These are phyloP conservation scores for Pimephales promelas DNA, from an alignment of 2,113 vertebrate species.

Conservation along the genomic window DNA sequence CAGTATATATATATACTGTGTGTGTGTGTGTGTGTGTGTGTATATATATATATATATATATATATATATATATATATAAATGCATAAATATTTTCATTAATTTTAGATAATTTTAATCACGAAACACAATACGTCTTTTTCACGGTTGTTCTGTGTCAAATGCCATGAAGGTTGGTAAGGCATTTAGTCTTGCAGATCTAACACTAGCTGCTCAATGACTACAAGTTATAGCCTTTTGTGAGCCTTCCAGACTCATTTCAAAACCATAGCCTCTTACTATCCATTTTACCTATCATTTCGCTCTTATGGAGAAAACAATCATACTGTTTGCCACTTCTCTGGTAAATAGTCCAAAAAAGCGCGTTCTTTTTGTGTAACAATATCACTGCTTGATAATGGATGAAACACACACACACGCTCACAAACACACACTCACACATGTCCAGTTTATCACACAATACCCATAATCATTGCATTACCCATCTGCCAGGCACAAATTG, in stretches of 20 bases:
- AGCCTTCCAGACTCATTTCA: neutral
- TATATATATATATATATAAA: too few species aligned
- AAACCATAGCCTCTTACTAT: neutral
- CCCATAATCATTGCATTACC: constrained; percentile 37
- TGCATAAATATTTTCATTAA: too few species aligned
- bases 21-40: too few species aligned
- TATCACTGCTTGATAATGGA: constrained; percentile 43
- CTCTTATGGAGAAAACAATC: neutral
- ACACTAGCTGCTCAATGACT: constrained; percentile 13
- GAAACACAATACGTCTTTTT: neutral
- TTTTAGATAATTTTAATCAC: neutral
- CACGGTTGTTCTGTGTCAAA: constrained; percentile 21
- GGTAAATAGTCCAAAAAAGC: constrained; percentile 19
- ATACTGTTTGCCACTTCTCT: neutral
- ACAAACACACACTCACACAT: neutral
- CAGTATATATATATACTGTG: too few species aligned
- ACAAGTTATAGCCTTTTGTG: neutral
- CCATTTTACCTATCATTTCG: constrained; percentile 24
- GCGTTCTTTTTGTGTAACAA: constrained; percentile 27
- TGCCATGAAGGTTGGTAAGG: neutral
- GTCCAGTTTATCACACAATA: constrained; percentile 42
- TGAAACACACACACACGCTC: constrained; percentile 8
- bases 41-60: too few species aligned
- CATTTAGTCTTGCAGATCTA: neutral
- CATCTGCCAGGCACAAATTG: constrained; percentile 34